Evolutionary conservation across 2,113 vertebrate species (phyloP).

Genomic region (Paralichthys olivaceus): DNA sequence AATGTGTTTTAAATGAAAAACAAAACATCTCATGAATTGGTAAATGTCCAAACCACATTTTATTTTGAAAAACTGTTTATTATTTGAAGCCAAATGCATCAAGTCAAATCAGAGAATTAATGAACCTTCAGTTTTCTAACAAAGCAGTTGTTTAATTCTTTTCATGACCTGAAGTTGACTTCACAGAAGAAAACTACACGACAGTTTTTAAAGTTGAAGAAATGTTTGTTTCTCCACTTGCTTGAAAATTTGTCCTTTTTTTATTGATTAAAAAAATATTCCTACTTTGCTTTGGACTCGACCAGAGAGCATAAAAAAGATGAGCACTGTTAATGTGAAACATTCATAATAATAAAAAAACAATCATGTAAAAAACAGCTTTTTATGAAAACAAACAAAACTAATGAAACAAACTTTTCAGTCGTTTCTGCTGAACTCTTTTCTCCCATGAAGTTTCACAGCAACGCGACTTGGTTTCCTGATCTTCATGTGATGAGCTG

Average conservation of each 20-base stretch:
- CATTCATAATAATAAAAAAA: slow-evolving; percentile 1
- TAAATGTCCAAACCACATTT: too few species aligned
- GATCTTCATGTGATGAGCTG: slow-evolving; percentile 74
- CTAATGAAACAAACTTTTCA: background rate
- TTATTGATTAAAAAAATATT: background rate
- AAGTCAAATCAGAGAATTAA: too few species aligned
- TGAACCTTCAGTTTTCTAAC: too few species aligned
- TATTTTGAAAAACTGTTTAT: too few species aligned
- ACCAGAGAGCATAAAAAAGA: background rate
- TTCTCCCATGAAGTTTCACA: background rate
- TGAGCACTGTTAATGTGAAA: slow-evolving; percentile 8
- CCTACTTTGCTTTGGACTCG: background rate
- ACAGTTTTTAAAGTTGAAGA: background rate
- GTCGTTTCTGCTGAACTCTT: background rate
- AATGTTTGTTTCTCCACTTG: too few species aligned
- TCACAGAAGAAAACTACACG: background rate
- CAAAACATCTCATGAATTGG: too few species aligned
- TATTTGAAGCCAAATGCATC: background rate
- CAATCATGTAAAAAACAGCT: background rate
- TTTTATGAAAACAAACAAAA: slow-evolving; percentile 38
- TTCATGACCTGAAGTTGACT: too few species aligned
- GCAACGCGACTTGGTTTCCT: background rate
- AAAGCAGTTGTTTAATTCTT: too few species aligned
- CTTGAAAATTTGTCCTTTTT: background rate
- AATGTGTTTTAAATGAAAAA: background rate